A percentile compares a stretch with the other conserved stretches of the same genome.
These are phyloP conservation scores for Aphrocallistes beatrix DNA, from an alignment of 37 sponge, comb jelly and placozoan genomes.

Conservation along the genomic window DNA sequence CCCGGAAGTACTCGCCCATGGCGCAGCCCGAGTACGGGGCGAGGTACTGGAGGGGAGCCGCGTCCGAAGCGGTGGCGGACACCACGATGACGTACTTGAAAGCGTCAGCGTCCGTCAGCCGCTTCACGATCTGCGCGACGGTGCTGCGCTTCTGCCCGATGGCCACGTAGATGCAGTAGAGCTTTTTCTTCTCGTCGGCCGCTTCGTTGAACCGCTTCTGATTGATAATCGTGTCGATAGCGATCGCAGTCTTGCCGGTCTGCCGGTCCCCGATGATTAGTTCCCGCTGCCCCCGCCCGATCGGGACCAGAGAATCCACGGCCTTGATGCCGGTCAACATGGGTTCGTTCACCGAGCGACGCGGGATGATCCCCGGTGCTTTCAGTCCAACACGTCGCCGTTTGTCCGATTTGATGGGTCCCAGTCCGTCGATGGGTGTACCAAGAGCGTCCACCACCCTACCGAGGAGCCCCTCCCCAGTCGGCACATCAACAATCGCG, in stretches of 20 bases:
- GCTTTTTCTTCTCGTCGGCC: slow-evolving; percentile 92
- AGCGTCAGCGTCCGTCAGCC: slow-evolving; percentile 83
- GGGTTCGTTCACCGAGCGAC: slow-evolving; percentile 89
- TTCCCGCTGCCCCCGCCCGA: slow-evolving; percentile 95
- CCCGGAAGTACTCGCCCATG: slow-evolving; percentile 98
- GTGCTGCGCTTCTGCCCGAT: slow-evolving; percentile 99
- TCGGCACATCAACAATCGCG: slow-evolving; percentile 96
- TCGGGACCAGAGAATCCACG: slow-evolving; percentile 95
- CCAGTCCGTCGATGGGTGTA: slow-evolving; percentile 93
- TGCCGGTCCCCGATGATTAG: slow-evolving; percentile 98
- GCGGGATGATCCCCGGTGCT: slow-evolving; percentile 96
- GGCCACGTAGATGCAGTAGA: slow-evolving; percentile 94
- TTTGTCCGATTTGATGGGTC: slow-evolving; percentile 48
- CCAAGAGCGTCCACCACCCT: slow-evolving; percentile 96
- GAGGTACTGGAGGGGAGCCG: slow-evolving; percentile 96
- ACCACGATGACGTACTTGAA: slow-evolving; percentile 95
- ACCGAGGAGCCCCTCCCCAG: slow-evolving; percentile 74
- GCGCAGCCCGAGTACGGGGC: slow-evolving; percentile 97
- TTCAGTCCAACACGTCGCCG: slow-evolving; percentile 86
- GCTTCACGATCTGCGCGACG: slow-evolving; percentile 93
- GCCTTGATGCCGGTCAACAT: slow-evolving; percentile 98
- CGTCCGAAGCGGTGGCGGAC: slow-evolving; percentile 98
- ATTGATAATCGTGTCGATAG: slow-evolving; percentile 96
- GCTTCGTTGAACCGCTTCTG: slow-evolving; percentile 91
- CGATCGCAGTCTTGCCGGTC: slow-evolving; percentile 98